A percentile compares a stretch with the other conserved stretches of the same genome.
These are phyloP conservation scores for Lytechinus pictus DNA, from an alignment of 35 echinoderm and acorn worm genomes.

Conservation along the genomic window DNA sequence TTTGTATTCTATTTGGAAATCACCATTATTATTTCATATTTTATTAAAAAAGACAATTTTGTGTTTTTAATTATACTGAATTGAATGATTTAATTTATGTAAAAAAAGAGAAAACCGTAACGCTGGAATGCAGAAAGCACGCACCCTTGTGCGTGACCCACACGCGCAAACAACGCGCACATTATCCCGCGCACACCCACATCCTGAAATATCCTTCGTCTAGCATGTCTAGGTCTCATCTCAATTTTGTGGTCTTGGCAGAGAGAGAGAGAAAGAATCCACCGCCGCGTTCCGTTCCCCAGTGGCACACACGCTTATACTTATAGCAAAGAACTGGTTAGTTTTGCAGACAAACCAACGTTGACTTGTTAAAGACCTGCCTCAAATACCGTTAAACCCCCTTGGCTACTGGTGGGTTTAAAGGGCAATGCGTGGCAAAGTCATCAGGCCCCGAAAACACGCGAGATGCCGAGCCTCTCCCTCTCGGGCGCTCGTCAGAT, in stretches of 20 bases:
- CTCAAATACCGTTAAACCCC: slow-evolving; percentile 53
- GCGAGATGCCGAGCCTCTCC: background rate
- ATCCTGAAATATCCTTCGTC: background rate
- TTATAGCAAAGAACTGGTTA: slow-evolving; percentile 9
- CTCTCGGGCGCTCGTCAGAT: background rate
- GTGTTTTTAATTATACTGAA: no score
- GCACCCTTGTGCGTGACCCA: no score
- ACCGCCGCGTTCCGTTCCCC: background rate
- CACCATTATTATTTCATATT: no score
- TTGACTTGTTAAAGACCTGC: slow-evolving; percentile 56
- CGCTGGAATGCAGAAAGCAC: no score
- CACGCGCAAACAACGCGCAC: no score
- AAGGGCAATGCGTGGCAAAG: slow-evolving; percentile 52
- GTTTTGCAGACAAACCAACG: slow-evolving; percentile 40
- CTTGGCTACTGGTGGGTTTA: slow-evolving; percentile 7
- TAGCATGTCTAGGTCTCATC: background rate
- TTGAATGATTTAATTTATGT: no score
- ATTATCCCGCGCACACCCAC: no score
- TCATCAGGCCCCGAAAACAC: slow-evolving; percentile 35
- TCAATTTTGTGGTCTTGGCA: background rate
- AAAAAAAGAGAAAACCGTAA: no score
- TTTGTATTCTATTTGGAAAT: no score
- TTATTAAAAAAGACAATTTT: no score
- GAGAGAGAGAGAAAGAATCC: background rate
- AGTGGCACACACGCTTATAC: background rate